Evolutionary conservation across 1,140 invertebrate species (phyloP), one percentile per base, ranked within the genome.

Genomic region (Drosophila sturtevanti): DNA sequence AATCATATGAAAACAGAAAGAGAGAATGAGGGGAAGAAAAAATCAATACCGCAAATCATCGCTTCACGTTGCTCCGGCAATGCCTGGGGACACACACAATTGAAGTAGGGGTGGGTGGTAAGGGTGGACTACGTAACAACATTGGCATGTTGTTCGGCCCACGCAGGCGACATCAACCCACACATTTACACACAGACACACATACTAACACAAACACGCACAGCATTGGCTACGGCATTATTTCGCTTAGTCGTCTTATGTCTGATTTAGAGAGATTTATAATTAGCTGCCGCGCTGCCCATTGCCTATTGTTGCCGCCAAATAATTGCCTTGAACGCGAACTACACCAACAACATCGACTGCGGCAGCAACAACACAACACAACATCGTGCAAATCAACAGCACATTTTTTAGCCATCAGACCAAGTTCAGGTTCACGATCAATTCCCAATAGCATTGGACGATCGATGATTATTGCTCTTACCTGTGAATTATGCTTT

Each of bases 81-180:
- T 61, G 59, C 59, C 59, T 41, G 55, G 55, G 55, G 14, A 35
- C 55, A 18, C 41, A 41, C 37, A 62, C 61, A 63, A 48, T 48
- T 67, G 27, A 21, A 60, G 24, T 51, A 24, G 14, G 34, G 60
- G 55, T 63, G 55, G 24, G 14, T 51, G 37, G 58, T 16, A 21
- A 61, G 48, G 77, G 58, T 59, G 58, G 66, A 73, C 71, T 76
- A 86, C 82, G 82, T 87, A 87, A 89, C 72, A 71, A 82, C 75
- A 89, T 87, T 82, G 82, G 79, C 84, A 86, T 80, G 77, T 66
- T 64, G 81, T 65, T 78, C 64, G 78, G 68, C 82, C 82, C 82
- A 87, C 82, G 81, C 82, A 87, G 66, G 41, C 68, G 63, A 75
- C 78, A 41, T 48, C 41, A 48, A 21, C 56, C 63, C 41, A 61